A percentile compares a stretch with the other conserved stretches of the same genome.
phyloP scores from a whole-genome alignment of 2,113 vertebrate species.

The Thamnophis sirtalis region DNA sequence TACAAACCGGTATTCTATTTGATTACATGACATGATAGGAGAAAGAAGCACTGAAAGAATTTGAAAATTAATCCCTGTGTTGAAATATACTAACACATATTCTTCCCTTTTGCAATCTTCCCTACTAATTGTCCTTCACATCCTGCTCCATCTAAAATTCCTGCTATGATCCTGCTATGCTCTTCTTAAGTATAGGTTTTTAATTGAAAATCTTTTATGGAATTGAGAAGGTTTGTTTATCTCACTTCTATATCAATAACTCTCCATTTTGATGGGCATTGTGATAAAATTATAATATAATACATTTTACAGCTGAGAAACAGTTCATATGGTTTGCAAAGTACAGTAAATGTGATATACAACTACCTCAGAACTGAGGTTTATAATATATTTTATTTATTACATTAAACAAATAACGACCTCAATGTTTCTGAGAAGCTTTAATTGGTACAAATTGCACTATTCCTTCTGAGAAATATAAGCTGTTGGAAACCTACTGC shows the following conservation, averaged over 20 bases:
- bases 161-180: slow-evolving; percentile 12
- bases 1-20: not conserved
- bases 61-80: not conserved
- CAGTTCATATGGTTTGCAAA: not conserved
- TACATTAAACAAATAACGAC: not conserved
- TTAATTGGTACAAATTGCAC: not conserved
- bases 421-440: not conserved
- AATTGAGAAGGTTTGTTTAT: not conserved
- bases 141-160: not conserved
- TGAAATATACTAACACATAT: not conserved
- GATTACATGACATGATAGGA: not conserved
- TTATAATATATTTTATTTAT: not conserved
- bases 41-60: not conserved
- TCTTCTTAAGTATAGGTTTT: slow-evolving; percentile 20
- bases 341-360: not conserved
- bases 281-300: not conserved
- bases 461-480: not conserved
- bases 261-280: not conserved
- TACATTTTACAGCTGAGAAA: not conserved
- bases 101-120: not conserved
- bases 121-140: not conserved
- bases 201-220: slow-evolving; percentile 1
- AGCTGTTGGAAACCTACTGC: not conserved
- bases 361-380: not conserved
- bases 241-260: not conserved